Base-by-base conservation (phyloP, 2,888 invertebrate genomes). In the Drosophila diplacantha region DNA sequence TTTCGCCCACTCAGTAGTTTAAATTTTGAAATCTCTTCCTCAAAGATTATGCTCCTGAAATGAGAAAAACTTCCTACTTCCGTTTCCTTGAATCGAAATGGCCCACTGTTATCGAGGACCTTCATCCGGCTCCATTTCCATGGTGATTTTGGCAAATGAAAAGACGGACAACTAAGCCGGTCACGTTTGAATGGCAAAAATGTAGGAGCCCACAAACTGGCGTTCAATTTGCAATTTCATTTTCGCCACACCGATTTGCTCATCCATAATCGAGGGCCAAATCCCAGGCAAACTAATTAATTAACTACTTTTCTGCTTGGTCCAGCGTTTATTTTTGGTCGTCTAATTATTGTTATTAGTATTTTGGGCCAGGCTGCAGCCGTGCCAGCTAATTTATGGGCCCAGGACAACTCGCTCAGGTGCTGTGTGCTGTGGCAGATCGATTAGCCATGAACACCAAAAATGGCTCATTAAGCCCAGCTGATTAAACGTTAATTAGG, bases 401-500 rank as follows among this genome's bases (percentile, higher is more conserved):
- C 9, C 49, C 37, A 35, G 62, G 58, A 31, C 47, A 55, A 32
- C 32, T 18, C 26, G 29, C 20, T 5, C 65, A 63, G 32, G 34
- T 57, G 29, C 35, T 31, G 29, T 49, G 57, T 39, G 7, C 2
- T 22, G 26, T n/a, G 24, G 32, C 18, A 59, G 78, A 65, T 78
- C 79, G 75, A 83, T 79, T 82, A 69, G 60, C 58, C 29, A 37
- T 38, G 57, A 71, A 24, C 70, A 68, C 29, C 70, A 71, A 41
- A 57, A 81, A 63, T 67, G 81, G 71, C 54, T 66, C 67, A 65
- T 54, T 64, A 64, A 56, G 61, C 60, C 29, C 51, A 50, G 57
- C 67, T 81, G 80, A 79, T 81, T 70, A 73, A 79, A 73, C 60
- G 65, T 60, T 79, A 81, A 81, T 83, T 79, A 74, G 50, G 35